Evolutionary conservation across 2,797 vertebrate genomes (phyloP).

Genomic region (Sebastes dallii): DNA sequence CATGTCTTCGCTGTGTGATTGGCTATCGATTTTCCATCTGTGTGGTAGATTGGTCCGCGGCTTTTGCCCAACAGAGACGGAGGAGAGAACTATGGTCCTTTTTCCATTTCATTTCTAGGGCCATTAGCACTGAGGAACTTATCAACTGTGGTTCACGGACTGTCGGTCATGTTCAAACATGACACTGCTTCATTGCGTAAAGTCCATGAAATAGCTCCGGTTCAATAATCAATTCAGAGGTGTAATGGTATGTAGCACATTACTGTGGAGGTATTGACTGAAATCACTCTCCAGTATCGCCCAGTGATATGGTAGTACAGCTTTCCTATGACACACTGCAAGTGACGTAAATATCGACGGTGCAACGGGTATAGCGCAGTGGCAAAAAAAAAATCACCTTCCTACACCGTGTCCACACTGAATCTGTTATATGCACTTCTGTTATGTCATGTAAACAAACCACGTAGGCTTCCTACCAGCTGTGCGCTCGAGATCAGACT

Average conservation of each 20-base stretch:
- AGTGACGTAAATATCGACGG: too few species aligned
- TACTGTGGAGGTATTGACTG: background rate
- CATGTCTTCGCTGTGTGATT: constrained; percentile 62
- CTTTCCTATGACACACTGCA: background rate
- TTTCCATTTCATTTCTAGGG: constrained; percentile 45
- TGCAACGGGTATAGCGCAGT: too few species aligned
- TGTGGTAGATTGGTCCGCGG: constrained; percentile 38
- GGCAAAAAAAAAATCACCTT: too few species aligned
- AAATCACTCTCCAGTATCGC: background rate
- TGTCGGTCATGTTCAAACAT: constrained; percentile 42
- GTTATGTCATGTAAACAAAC: too few species aligned
- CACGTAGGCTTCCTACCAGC: too few species aligned
- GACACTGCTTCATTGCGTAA: constrained; percentile 17
- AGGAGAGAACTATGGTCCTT: constrained; percentile 14
- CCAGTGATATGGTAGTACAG: background rate
- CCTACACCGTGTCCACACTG: too few species aligned
- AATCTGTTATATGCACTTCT: too few species aligned
- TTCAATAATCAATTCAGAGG: constrained; percentile 37
- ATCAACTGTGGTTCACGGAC: constrained; percentile 22
- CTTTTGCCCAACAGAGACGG: constrained; percentile 35
- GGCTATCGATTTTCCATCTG: constrained; percentile 74
- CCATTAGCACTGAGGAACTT: constrained; percentile 37
- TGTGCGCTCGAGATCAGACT: too few species aligned
- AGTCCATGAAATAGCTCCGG: constrained; percentile 3
- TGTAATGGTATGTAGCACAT: constrained; percentile 14